phyloP scores from a whole-genome alignment of 1,140 invertebrate species.

The Manduca sexta region DNA sequence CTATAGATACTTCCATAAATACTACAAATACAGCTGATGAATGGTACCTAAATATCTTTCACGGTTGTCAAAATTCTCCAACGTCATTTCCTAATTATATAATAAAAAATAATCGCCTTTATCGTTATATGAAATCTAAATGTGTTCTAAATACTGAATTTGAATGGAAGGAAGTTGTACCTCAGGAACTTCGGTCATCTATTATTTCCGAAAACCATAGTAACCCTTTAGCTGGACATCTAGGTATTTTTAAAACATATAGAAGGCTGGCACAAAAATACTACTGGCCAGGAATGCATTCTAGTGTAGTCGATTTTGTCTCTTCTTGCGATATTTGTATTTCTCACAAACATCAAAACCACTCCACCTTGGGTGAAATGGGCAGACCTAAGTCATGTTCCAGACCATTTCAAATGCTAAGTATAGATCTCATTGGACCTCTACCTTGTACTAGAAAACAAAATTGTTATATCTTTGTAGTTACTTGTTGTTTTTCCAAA shows the following conservation, averaged over 20 bases:
- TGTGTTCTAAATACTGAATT: no score
- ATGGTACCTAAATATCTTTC: no score
- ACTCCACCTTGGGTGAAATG: conserved; percentile 7
- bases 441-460: conserved; percentile 15
- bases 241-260: conserved; percentile 16
- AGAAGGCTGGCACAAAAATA: conserved; percentile 11
- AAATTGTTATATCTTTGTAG: conserved; percentile 19
- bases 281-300: conserved; percentile 7
- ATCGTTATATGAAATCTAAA: no score
- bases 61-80: no score
- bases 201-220: conserved; percentile 11
- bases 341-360: conserved; percentile 6
- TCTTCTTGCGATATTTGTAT: conserved; percentile 1
- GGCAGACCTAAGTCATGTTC: conserved; percentile 5
- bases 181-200: no score
- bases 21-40: background rate
- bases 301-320: background rate
- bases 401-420: conserved; percentile 16
- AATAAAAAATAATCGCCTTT: no score
- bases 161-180: no score
- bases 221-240: conserved; percentile 11
- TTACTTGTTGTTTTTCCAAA: conserved; percentile 22
- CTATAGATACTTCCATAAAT: background rate
- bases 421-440: conserved; percentile 18
- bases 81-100: background rate